A percentile compares a stretch with the other conserved stretches of the same genome.
phyloP scores from a whole-genome alignment of 1,140 invertebrate genomes.

The Apis cerana region DNA sequence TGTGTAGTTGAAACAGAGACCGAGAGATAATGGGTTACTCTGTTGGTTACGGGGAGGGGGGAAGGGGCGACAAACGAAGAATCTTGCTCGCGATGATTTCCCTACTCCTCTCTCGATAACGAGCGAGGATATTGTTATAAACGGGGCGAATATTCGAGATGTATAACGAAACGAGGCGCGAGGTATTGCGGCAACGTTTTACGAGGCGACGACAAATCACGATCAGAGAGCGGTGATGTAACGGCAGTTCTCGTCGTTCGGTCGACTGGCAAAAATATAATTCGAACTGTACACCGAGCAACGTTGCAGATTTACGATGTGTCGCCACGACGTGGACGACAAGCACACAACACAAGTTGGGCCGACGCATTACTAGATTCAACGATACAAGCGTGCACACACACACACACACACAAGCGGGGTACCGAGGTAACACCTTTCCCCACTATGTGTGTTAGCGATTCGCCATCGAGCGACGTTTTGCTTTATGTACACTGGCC shows the following conservation, averaged over 20 bases:
- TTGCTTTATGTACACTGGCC: constrained; percentile 54
- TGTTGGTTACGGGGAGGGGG: not conserved
- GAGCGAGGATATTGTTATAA: not conserved
- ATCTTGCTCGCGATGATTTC: not conserved
- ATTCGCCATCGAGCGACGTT: constrained; percentile 15
- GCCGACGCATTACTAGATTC: constrained; percentile 51
- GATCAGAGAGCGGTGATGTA: constrained; percentile 8
- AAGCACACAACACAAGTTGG: not conserved
- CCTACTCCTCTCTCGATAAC: not conserved
- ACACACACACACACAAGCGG: not conserved
- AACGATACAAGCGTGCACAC: constrained; percentile 17
- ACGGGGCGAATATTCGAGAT: not conserved
- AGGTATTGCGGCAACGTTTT: not conserved
- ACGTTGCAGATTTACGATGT: constrained; percentile 57
- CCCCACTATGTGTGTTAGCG: not conserved
- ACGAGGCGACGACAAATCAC: constrained; percentile 1
- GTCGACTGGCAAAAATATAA: constrained; percentile 52
- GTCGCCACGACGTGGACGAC: constrained; percentile 37
- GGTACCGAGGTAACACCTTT: constrained; percentile 27
- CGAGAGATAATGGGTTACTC: constrained; percentile 16
- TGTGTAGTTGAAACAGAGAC: constrained; percentile 35
- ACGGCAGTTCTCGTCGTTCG: constrained; percentile 14
- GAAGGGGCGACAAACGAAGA: constrained; percentile 1
- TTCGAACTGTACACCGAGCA: constrained; percentile 46
- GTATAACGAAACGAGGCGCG: too few species aligned